Conservation (phyloP, 2,113 vertebrate species). For the Oreotragus oreotragus region DNA sequence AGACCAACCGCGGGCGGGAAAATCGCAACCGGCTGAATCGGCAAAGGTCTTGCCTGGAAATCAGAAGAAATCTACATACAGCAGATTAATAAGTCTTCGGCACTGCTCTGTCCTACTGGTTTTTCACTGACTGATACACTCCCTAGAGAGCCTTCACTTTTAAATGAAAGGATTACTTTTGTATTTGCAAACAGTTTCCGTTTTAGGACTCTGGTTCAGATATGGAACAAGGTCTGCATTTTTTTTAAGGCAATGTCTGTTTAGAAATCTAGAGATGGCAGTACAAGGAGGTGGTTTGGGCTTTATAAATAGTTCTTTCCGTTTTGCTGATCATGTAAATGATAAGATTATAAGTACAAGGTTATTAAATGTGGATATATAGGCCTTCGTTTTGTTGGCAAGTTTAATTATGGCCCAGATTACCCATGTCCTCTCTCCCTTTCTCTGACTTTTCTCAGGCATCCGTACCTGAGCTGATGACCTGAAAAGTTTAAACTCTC, state of each 20-base stretch:
- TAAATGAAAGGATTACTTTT: background rate
- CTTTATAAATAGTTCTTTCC: background rate
- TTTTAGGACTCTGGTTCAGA: background rate
- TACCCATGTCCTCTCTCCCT: background rate
- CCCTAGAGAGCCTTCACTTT: background rate
- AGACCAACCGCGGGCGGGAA: background rate
- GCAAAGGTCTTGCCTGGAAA: background rate
- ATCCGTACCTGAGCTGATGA: background rate
- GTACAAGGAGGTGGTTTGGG: background rate
- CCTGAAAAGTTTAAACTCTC: background rate
- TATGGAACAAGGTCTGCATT: background rate
- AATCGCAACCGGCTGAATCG: background rate
- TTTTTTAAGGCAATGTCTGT: background rate
- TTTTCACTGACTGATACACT: background rate
- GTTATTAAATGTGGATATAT: background rate
- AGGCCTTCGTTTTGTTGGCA: background rate
- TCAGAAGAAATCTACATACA: background rate
- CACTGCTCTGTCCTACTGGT: background rate
- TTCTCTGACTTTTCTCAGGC: background rate
- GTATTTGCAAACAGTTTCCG: background rate
- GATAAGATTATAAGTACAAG: background rate
- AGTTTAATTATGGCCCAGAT: background rate
- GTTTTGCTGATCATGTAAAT: background rate
- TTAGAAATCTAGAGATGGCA: background rate
- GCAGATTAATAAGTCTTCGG: background rate